Evolutionary conservation across 2,113 vertebrate genomes (phyloP).

Genomic region (Embiotoca jacksoni): DNA sequence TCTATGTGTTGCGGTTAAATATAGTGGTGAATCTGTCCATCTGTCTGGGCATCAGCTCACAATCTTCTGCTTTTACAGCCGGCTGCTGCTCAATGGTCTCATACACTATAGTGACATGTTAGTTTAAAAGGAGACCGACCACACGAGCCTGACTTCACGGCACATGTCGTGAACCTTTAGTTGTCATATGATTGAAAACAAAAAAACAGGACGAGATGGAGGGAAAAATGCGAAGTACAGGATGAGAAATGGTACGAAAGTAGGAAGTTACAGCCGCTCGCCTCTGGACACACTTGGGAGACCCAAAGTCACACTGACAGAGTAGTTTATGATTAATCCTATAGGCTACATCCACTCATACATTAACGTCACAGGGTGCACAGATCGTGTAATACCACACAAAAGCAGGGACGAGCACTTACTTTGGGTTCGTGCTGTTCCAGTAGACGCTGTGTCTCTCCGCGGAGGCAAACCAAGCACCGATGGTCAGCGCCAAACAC

Average conservation of each 20-base stretch:
- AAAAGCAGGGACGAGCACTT: conserved; percentile 52
- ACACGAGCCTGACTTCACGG: not conserved
- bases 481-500: conserved; percentile 72
- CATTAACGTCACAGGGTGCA: not conserved
- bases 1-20: conserved; percentile 73
- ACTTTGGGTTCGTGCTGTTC: conserved; percentile 84
- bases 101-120: not conserved
- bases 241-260: conserved; percentile 1
- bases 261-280: not conserved
- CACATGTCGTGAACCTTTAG: not conserved
- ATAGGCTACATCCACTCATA: not conserved
- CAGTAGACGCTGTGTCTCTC: conserved; percentile 87
- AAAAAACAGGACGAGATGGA: not conserved
- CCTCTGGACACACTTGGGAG: not conserved
- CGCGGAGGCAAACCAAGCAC: conserved; percentile 73
- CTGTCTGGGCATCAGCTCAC: conserved; percentile 61
- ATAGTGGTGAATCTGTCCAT: conserved; percentile 78
- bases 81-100: not conserved
- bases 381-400: not conserved
- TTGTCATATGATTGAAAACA: conserved; percentile 8
- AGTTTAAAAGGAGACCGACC: conserved; percentile 26
- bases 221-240: not conserved
- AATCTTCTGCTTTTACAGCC: conserved; percentile 36
- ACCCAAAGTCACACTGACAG: not conserved
- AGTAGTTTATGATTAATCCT: not conserved